Percentiles rank a stretch among this genome's conserved stretches.
These are phyloP conservation scores for Porites lobata DNA, from an alignment of 92 coral and sea anemone genomes.

Conservation along the genomic window DNA sequence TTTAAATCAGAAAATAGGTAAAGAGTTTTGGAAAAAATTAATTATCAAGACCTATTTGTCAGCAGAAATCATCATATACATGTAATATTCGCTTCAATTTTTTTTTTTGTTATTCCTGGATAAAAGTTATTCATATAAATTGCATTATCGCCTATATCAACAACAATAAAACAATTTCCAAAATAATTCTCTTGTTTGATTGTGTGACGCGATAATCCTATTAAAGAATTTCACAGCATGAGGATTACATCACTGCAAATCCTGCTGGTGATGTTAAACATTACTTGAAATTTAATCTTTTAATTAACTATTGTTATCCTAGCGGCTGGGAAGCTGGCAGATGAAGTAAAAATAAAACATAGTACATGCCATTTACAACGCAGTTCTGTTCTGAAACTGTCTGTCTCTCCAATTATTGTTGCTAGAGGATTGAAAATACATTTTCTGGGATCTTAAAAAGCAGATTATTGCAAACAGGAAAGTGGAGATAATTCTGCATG, in stretches of 20 bases:
- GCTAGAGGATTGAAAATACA: too few species aligned
- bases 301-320: background rate
- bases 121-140: too few species aligned
- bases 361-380: background rate
- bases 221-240: background rate
- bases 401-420: too few species aligned
- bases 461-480: background rate
- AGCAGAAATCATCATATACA: background rate
- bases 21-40: too few species aligned
- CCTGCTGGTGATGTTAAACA: background rate
- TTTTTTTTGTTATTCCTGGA: too few species aligned
- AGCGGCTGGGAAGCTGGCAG: background rate
- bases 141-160: too few species aligned
- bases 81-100: too few species aligned
- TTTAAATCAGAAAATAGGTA: background rate
- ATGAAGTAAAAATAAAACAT: background rate
- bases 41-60: too few species aligned
- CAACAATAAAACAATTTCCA: background rate
- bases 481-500: conserved; percentile 13
- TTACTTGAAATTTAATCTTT: background rate
- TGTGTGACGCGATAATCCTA: background rate
- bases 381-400: too few species aligned
- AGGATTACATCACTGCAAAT: background rate
- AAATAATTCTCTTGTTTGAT: background rate
- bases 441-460: background rate